Conservation (phyloP, 2,888 invertebrate genomes). For the Ornithoptera alexandrae region DNA sequence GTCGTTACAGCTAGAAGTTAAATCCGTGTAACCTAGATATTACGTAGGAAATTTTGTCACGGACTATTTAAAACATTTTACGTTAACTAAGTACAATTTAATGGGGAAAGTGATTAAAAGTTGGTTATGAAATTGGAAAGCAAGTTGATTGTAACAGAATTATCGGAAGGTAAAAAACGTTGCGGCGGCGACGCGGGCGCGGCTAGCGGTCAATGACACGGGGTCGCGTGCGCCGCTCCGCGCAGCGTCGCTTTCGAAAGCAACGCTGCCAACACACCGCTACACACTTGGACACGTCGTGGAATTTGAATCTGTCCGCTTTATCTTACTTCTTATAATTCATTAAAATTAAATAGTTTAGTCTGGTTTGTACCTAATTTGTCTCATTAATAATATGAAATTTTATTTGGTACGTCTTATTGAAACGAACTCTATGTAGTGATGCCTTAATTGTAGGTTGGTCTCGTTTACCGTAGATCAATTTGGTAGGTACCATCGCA, state of each 20-base stretch:
- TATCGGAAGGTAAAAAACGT: constrained; percentile 33
- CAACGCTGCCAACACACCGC: constrained; percentile 34
- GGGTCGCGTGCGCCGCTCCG: constrained; percentile 62
- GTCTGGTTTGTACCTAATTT: too few species aligned
- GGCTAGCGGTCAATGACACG: constrained; percentile 66
- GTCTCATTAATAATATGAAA: too few species aligned
- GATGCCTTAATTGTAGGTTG: too few species aligned
- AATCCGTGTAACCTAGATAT: constrained; percentile 35
- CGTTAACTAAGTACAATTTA: constrained; percentile 21
- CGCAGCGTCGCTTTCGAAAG: constrained; percentile 43
- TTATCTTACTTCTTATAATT: neutral
- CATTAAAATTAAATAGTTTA: neutral
- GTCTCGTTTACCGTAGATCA: too few species aligned
- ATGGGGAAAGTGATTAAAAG: constrained; percentile 32
- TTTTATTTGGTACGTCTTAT: too few species aligned
- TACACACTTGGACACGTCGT: constrained; percentile 13
- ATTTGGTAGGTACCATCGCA: too few species aligned
- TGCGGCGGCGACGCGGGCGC: constrained; percentile 41
- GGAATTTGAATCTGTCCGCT: neutral
- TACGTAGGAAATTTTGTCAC: constrained; percentile 23
- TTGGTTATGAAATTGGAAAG: constrained; percentile 31
- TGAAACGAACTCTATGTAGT: too few species aligned
- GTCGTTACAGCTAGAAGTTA: constrained; percentile 14
- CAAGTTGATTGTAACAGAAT: constrained; percentile 25
- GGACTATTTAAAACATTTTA: constrained; percentile 12